Base-by-base conservation (phyloP, 2,888 invertebrate genomes). In the Drosophila gaucha region DNA sequence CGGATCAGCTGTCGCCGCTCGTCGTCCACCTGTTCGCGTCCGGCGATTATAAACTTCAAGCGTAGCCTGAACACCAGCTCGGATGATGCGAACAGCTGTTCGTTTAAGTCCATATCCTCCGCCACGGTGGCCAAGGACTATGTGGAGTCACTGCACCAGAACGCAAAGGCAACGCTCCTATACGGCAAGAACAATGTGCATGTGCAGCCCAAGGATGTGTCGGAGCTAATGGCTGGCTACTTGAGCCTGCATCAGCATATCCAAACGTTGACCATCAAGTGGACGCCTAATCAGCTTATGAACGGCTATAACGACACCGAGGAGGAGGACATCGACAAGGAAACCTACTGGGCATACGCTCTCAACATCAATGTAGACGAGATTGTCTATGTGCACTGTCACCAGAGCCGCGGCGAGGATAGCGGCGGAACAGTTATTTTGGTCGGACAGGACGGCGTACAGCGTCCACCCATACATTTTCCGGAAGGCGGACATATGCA, bases 231-330 rank as follows among this genome's bases (percentile, higher is more conserved):
- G 94, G 95, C 97, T 0, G 98, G 98, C 10, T 98, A 98, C 91
- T 93, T 98, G 72, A 98, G 98, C 71, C 93, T 99, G 24, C 98
- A 98, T 91, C 98, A 98, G 91, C 95, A 95, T 30, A 94, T 95
- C 2, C 95, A 95, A 39, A 95, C 95, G 0, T 92, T 98, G 54
- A 95, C 96, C 52, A 96, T 98, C 75, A 98, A 98, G 92, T 99
- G 98, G 98, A 98, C 98, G 0, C 98, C 98, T 0, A 98, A 98
- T 92, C 97, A 98, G 91, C 93, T 99, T 47, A 98, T 99, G 98
- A 98, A 98, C 89, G 97, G 97, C 0, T 96, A 95, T 77, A 93
- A 94, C 3, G 95, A 95, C 78, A 92, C 93, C 67, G 95, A 95
- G 74, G 93, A 93, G 60, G 95, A 95, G 79, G 85, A 80, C 0